Conservation (phyloP, 2,797 vertebrate genomes). For the Halcyon chelicuti region DNA sequence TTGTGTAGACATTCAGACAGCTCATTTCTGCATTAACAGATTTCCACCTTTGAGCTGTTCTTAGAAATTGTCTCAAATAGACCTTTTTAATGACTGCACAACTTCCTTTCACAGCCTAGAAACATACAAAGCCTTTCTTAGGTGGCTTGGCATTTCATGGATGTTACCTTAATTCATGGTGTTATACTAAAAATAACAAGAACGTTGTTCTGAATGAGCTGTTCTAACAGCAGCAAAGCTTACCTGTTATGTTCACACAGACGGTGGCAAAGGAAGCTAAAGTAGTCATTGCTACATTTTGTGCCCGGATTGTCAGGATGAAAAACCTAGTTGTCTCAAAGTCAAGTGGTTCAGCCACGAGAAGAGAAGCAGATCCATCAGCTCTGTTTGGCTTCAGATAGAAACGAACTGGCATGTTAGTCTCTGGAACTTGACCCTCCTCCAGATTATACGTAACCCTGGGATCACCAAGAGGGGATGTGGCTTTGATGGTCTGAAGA, state of each 20-base stretch:
- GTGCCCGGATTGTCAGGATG: constrained; percentile 86
- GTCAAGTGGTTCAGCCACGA: constrained; percentile 90
- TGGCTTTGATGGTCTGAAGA: constrained; percentile 88
- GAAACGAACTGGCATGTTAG: constrained; percentile 91
- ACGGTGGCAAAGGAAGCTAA: constrained; percentile 89
- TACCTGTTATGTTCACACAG: constrained; percentile 89
- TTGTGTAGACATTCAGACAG: not conserved
- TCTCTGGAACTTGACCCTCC: constrained; percentile 90
- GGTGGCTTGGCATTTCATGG: not conserved
- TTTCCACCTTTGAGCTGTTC: not conserved
- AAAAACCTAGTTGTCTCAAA: constrained; percentile 87
- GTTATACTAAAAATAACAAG: not conserved
- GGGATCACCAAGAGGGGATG: constrained; percentile 87
- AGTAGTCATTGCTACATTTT: constrained; percentile 87
- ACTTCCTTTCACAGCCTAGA: not conserved
- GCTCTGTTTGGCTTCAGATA: constrained; percentile 89
- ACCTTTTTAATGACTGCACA: not conserved
- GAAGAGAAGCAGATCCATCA: constrained; percentile 87
- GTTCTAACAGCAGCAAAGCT: not conserved
- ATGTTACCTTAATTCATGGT: not conserved
- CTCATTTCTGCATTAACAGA: not conserved
- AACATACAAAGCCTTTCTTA: not conserved
- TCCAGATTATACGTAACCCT: constrained; percentile 90
- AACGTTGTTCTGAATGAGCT: not conserved
- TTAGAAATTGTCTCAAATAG: not conserved